Base-by-base conservation (phyloP, 2,113 vertebrate species). In the Formicarius rufipectus region DNA sequence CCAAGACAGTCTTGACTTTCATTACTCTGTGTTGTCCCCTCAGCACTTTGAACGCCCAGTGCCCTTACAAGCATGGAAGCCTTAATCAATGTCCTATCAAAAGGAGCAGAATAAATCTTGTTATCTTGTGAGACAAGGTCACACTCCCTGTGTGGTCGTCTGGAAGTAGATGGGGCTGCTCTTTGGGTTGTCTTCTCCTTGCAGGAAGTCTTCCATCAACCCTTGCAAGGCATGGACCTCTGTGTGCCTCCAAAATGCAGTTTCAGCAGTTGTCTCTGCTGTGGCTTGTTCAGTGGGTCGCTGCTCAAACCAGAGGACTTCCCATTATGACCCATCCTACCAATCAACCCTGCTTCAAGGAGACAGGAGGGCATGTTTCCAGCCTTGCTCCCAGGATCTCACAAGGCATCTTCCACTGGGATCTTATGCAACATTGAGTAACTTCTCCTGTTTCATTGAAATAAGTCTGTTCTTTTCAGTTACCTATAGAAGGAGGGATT, bases 161-260 rank as follows among this genome's bases (percentile, higher is more conserved):
- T 94, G 81, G 90, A 75, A 83, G 40, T 27, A 62, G 59, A 85
- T 39, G 42, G 66, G 33, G 83, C 15, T 68, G 62, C 31, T 90
- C 69, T 58, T 83, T 82, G 73, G 83, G 88, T 90, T 93, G 52
- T 68, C 88, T 69, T 81, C 83, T 90, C 73, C 79, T 92, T 50
- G 31, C 69, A 92, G 95, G 96, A 97, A 97, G 92, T 87, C 73
- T 92, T 96, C 80, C 94, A 96, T 96, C 94, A 96, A 50, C 14
- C 82, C 79, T 64, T 90, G 83, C 73, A 84, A 87, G 1, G 13
- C 53, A 50, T 39, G 56, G 69, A 86, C 66, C 56, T 62, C 49
- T 66, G 14, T 64, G 40, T 35, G 18, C 53, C 79, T 89, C 83
- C 62, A 89, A 89, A 94, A 89, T 7, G 53, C 60, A 42, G 44